These are phyloP conservation scores for Sciurus vulgaris DNA, from an alignment of 2,797 vertebrate species.

Conservation along the genomic window DNA sequence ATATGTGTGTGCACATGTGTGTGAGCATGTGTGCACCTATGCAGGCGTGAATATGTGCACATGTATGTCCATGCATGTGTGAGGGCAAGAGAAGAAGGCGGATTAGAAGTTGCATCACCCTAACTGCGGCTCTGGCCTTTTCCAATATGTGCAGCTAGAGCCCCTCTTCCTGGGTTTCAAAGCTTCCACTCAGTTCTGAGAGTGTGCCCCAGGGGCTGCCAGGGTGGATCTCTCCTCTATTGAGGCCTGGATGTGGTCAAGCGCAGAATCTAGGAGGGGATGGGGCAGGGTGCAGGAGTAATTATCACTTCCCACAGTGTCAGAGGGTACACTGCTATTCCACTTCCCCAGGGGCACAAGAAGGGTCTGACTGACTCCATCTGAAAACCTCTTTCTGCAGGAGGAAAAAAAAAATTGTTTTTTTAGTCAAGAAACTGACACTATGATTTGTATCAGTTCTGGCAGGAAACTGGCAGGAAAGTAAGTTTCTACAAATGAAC, in stretches of 20 bases:
- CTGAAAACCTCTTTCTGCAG: conserved; percentile 63
- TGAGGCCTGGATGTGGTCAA: not conserved
- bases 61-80: not conserved
- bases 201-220: not conserved
- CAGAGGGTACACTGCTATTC: not conserved
- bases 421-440: conserved; percentile 69
- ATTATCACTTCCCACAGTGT: not conserved
- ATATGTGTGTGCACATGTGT: rapidly evolving
- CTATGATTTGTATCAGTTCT: conserved; percentile 61
- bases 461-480: conserved; percentile 65
- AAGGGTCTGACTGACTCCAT: not conserved
- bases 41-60: no score
- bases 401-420: not conserved
- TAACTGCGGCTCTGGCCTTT: not conserved
- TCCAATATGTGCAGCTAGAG: not conserved
- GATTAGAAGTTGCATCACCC: not conserved
- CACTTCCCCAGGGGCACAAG: not conserved
- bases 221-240: not conserved
- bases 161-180: not conserved
- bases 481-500: conserved; percentile 55
- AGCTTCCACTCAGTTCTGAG: rapidly evolving
- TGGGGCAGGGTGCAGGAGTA: no score
- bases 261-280: not conserved
- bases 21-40: not conserved
- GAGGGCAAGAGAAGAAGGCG: not conserved